Evolutionary conservation across 2,888 invertebrate species (phyloP), one percentile per base, ranked within the genome.

Genomic region (Acleris holmiana): DNA sequence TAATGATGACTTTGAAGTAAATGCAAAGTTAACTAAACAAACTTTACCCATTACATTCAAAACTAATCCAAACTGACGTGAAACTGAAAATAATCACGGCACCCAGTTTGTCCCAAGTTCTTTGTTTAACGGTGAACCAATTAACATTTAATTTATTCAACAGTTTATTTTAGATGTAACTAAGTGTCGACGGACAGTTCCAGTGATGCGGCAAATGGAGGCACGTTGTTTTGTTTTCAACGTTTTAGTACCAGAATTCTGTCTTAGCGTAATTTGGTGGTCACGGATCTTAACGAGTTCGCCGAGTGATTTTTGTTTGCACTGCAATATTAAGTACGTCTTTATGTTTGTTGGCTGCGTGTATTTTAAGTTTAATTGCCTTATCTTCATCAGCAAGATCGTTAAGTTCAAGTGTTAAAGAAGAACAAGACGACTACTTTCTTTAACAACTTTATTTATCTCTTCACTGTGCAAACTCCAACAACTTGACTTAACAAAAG

Each of bases 121-220:
- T 53, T 53, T 47, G 18, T 47, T 44, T 15, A 53, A 53, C 35
- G 18, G 40, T 10, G 10, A 47, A 10, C 51, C 18, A 51, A 51
- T 51, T 51, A 13, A 29, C 19, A 8, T 35, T 53, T 53, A 40
- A 53, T 53, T 53, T 53, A 35, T 29, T 10, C 51, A 35, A 51
- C 53, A 53, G 40, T 53, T 40, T 19, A 53, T 53, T 21, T 35
- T 44, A 44, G 44, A 17, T 44, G n/a, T n/a, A 44, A 17, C 21
- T 0, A 41, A 53, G 54, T 55, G 55, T 18, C 40, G 18, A 23
- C 54, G 47, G 61, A 55, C 55, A 41, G 18, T 25, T 41, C 48
- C 54, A 55, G 55, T 55, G 55, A 61, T 40, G 48, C 18, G 40
- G 18, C 55, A 48, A 55, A 61, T 54, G 47, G 17, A 18, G 18